These are phyloP conservation scores for Noctua pronuba DNA, from an alignment of 2,888 invertebrate species.

Conservation along the genomic window DNA sequence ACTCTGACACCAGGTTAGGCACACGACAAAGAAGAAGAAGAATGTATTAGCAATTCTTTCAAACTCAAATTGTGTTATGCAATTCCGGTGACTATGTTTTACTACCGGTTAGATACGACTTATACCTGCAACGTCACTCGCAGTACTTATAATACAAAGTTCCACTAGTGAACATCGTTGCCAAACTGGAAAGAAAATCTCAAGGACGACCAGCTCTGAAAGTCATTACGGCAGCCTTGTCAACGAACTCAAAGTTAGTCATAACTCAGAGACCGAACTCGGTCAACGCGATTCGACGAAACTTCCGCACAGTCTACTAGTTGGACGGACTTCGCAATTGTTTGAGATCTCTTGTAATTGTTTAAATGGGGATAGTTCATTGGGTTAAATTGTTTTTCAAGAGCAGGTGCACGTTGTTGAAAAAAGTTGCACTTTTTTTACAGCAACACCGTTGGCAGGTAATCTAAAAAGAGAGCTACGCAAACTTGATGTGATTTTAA, in stretches of 20 bases:
- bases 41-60: not conserved
- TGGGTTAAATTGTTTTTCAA: slow-evolving; percentile 31
- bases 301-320: slow-evolving; percentile 43
- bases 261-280: slow-evolving; percentile 60
- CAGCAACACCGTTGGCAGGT: not conserved
- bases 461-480: no score
- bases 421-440: not conserved
- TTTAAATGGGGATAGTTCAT: slow-evolving; percentile 55
- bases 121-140: not conserved
- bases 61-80: not conserved
- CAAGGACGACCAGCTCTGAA: slow-evolving; percentile 33
- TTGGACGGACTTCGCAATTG: slow-evolving; percentile 52
- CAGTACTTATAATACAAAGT: slow-evolving; percentile 1
- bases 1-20: no score
- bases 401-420: slow-evolving; percentile 22
- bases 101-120: not conserved
- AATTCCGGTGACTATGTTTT: not conserved
- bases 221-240: slow-evolving; percentile 55
- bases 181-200: slow-evolving; percentile 46
- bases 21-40: no score
- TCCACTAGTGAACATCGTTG: slow-evolving; percentile 1
- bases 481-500: not conserved
- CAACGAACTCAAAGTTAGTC: slow-evolving; percentile 54
- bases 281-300: slow-evolving; percentile 52
- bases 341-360: slow-evolving; percentile 57